These are phyloP conservation scores for Hypsibius dujardini DNA, from an alignment of 1,140 invertebrate genomes.

Conservation along the genomic window DNA sequence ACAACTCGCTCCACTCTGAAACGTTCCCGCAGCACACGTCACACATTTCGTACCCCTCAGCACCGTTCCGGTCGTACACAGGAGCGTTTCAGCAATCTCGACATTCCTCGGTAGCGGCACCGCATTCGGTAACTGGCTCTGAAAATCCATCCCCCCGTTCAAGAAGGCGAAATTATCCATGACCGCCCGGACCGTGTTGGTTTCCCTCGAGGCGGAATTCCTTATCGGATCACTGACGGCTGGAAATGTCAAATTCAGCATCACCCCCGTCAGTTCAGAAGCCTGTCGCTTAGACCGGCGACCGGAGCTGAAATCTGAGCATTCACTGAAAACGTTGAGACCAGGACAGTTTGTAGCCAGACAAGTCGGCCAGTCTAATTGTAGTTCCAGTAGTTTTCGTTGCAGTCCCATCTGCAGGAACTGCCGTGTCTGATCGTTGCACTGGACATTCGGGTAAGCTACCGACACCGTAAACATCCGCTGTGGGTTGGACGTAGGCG, in stretches of 20 bases:
- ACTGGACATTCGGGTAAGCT: not conserved
- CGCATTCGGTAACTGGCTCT: not conserved
- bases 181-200: not conserved
- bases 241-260: not conserved
- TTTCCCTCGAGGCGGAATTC: not conserved
- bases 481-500: not conserved
- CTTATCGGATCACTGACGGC: slow-evolving; percentile 3
- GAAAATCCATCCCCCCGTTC: not conserved
- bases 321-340: not conserved
- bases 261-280: not conserved
- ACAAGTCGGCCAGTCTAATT: slow-evolving; percentile 4
- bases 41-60: not conserved
- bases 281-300: not conserved
- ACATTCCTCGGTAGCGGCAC: not conserved
- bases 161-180: not conserved
- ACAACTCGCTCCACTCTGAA: not conserved
- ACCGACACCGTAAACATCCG: not conserved
- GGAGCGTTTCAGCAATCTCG: not conserved
- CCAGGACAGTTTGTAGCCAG: not conserved
- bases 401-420: not conserved
- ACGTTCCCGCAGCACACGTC: not conserved
- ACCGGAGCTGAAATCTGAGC: not conserved
- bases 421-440: slow-evolving; percentile 3
- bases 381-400: not conserved
- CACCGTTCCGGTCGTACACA: not conserved